phyloP scores from a whole-genome alignment of 2,113 vertebrate genomes.

The Odocoileus virginianus region DNA sequence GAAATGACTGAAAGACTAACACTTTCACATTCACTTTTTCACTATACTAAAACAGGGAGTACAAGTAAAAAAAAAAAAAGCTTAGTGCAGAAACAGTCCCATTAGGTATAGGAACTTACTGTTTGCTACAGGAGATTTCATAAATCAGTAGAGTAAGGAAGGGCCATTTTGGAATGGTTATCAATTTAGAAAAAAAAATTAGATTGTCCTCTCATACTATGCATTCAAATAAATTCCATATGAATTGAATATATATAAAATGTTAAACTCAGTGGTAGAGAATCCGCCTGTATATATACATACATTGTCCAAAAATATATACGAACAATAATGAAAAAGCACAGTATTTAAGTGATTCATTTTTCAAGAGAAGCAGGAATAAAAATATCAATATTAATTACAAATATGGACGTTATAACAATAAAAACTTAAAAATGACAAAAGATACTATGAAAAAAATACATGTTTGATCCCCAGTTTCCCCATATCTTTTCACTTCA shows the following conservation, averaged over 20 bases:
- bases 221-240: conserved; percentile 3
- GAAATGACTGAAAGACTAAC: not conserved
- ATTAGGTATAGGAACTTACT: not conserved
- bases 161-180: not conserved
- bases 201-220: not conserved
- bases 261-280: not conserved
- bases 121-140: not conserved
- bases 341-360: not conserved
- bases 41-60: not conserved
- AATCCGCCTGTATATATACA: not conserved
- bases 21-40: not conserved
- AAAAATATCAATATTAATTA: not conserved
- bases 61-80: not conserved
- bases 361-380: not conserved
- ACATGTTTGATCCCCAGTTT: not conserved
- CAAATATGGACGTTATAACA: not conserved
- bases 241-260: conserved; percentile 6
- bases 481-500: not conserved
- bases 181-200: conserved; percentile 22
- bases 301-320: not conserved
- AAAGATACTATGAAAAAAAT: not conserved
- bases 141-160: not conserved
- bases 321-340: not conserved
- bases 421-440: not conserved
- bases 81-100: not conserved